Conservation (phyloP, 2,888 invertebrate species). For the Ornithoptera priamus region DNA sequence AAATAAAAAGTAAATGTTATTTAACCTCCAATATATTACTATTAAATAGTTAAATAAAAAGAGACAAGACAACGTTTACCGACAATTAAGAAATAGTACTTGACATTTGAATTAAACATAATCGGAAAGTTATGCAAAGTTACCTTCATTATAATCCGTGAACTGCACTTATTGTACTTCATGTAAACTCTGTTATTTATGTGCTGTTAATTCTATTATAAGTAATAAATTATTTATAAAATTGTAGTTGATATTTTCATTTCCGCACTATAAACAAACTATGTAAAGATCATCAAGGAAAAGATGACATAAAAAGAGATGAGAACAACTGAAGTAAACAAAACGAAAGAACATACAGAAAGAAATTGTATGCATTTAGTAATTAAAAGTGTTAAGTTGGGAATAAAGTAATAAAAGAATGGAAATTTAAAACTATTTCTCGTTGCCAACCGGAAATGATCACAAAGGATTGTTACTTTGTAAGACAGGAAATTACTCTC, state of each 20-base stretch:
- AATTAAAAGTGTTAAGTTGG: background rate
- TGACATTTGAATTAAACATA: background rate
- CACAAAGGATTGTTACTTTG: background rate
- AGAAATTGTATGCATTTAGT: background rate
- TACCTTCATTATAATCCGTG: background rate
- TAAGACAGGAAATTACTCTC: background rate
- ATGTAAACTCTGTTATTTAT: slow-evolving; percentile 19
- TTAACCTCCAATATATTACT: no score
- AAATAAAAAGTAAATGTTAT: background rate
- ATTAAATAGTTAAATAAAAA: no score
- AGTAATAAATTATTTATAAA: slow-evolving; percentile 20
- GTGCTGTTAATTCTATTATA: slow-evolving; percentile 18
- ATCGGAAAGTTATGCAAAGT: background rate
- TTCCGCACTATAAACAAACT: background rate
- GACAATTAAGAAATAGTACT: background rate
- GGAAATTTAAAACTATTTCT: background rate
- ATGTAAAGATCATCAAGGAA: no score
- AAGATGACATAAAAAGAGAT: background rate
- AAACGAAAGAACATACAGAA: background rate
- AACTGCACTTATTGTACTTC: background rate
- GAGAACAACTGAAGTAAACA: background rate
- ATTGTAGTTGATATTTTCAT: background rate
- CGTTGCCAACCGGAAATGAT: background rate
- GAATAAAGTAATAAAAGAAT: background rate
- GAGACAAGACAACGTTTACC: no score